Evolutionary conservation across 2,797 vertebrate genomes (phyloP), one percentile per base, ranked within the genome.

Genomic region (Enteromius argenteus): DNA sequence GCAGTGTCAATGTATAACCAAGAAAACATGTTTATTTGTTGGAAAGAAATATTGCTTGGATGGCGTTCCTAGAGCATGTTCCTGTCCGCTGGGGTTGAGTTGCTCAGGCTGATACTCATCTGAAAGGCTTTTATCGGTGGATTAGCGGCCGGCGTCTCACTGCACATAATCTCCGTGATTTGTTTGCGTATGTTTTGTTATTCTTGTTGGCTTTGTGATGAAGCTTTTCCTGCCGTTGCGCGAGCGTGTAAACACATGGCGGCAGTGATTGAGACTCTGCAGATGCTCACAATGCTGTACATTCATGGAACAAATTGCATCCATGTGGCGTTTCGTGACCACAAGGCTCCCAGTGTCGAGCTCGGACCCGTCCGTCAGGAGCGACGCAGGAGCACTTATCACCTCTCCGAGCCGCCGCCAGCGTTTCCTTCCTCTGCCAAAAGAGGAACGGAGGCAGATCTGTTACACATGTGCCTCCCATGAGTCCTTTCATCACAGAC

Each of bases 281-380:
- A 64, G 30, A 64, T 15, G 62, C 11, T 88, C 95, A 94, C 93
- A 95, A 94, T 95, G 94, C 94, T 94, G 84, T 95, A 93, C 92
- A 93, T 94, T 95, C 95, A 94, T 94, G 94, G 94, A 95, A 94
- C 92, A 95, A 95, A 95, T 95, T 94, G 94, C 91, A 93, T 93
- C 94, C 95, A 95, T 95, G 94, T 95, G 94, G 84, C 71, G 14
- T 87, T 76, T 88, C 76, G 27, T 64, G 30, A 86, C 87, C 86
- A 90, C 95, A 95, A 95, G 94, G 93, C 93, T 89, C 88, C 89
- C 90, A 94, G 92, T 96, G 95, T 96, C 94, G 92, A 30, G 79
- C 56, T 30, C 86, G 83, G 84, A 90, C 88, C 90, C 89, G 93
- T 93, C 93, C 91, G 91, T 93, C 93, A 93, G 90, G 87, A 82